Conservation (phyloP, 2,888 invertebrate genomes). For the Lamellibrachia satsuma region DNA sequence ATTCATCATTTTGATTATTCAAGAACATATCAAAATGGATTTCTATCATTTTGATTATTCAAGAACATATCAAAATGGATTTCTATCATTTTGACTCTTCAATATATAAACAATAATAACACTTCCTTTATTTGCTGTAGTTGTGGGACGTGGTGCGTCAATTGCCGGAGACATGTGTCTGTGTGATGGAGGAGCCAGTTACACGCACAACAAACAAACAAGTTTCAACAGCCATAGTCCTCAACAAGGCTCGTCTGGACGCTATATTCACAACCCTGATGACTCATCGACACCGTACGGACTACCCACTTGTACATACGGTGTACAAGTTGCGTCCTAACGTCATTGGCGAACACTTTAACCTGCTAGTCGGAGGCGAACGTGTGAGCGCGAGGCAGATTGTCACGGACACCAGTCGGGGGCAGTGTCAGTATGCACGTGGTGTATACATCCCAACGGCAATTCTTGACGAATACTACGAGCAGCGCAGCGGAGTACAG, state of each 20-base stretch:
- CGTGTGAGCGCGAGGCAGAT: constrained; percentile 14
- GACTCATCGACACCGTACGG: neutral
- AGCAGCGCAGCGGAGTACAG: neutral
- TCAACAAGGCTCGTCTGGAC: constrained; percentile 19
- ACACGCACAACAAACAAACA: neutral
- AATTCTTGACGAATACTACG: neutral
- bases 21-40: too few relatives aligned
- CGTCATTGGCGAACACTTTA: constrained; percentile 20
- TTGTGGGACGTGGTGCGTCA: neutral
- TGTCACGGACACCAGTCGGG: neutral
- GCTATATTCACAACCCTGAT: constrained; percentile 1
- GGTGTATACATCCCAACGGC: neutral
- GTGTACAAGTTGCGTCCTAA: constrained; percentile 14
- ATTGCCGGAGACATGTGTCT: neutral
- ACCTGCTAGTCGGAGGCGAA: constrained; percentile 23
- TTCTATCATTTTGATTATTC: too few relatives aligned
- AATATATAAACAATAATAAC: neutral
- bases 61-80: too few relatives aligned
- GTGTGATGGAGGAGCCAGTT: constrained; percentile 6
- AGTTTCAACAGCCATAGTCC: neutral
- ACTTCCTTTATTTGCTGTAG: neutral
- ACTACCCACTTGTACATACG: neutral
- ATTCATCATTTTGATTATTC: too few relatives aligned
- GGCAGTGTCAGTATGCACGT: neutral
- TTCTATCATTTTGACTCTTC: too few relatives aligned